Evolutionary conservation across 2,113 vertebrate genomes (phyloP).

Genomic region (Lepisosteus oculatus): DNA sequence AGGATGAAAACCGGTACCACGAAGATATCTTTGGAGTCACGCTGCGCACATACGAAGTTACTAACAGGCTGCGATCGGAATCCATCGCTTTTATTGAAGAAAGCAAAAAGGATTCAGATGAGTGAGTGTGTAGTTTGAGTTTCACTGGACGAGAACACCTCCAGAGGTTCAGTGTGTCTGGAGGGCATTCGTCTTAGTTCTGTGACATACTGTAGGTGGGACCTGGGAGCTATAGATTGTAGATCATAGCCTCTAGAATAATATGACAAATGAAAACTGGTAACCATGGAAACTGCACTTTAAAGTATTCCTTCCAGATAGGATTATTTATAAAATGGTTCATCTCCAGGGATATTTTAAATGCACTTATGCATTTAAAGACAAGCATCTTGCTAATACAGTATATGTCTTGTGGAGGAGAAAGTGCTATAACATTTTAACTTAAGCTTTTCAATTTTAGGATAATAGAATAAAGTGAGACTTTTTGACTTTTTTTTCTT

Average conservation of each 20-base stretch:
- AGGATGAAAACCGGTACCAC: slow-evolving; percentile 96
- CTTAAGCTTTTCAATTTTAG: no score
- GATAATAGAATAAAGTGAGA: no score
- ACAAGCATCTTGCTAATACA: slow-evolving; percentile 49
- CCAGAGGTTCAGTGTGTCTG: slow-evolving; percentile 5
- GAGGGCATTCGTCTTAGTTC: slow-evolving; percentile 19
- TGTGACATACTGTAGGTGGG: slow-evolving; percentile 20
- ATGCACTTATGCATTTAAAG: slow-evolving; percentile 48
- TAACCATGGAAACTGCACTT: slow-evolving; percentile 59
- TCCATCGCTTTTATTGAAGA: slow-evolving; percentile 97
- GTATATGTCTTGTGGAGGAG: slow-evolving; percentile 31
- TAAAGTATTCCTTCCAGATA: slow-evolving; percentile 48
- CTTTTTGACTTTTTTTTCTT: no score
- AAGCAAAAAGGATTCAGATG: slow-evolving; percentile 93
- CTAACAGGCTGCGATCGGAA: slow-evolving; percentile 94
- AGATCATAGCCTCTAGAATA: slow-evolving; percentile 30
- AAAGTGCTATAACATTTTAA: slow-evolving; percentile 26
- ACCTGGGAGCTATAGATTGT: slow-evolving; percentile 35
- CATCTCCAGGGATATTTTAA: neutral
- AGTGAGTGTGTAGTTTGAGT: slow-evolving; percentile 69
- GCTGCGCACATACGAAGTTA: slow-evolving; percentile 94
- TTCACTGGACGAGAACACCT: neutral
- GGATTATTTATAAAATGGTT: slow-evolving; percentile 50
- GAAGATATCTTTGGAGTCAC: slow-evolving; percentile 98
- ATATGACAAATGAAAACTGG: slow-evolving; percentile 45